A percentile compares a stretch with the other conserved stretches of the same genome.
Evolutionary conservation across 2,888 invertebrate species (phyloP).

Genomic region (Coremacera marginata): DNA sequence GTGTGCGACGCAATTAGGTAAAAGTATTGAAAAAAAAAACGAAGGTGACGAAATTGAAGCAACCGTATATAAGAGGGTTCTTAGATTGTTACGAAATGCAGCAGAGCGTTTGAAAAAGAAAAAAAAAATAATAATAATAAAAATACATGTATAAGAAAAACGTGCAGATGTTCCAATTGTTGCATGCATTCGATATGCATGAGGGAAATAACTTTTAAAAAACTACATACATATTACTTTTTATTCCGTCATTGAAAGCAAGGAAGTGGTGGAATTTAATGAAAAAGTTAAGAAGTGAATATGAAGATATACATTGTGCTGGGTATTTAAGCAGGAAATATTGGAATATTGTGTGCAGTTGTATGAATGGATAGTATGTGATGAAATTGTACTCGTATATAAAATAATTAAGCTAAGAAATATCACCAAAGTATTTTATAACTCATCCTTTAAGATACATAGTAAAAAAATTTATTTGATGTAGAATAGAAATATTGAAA

Average conservation of each 20-base stretch:
- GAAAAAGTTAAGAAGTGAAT: background rate
- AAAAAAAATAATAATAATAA: too few relatives aligned
- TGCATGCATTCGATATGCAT: slow-evolving; percentile 16
- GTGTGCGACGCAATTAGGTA: slow-evolving; percentile 8
- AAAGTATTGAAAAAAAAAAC: background rate
- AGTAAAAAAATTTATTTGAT: too few relatives aligned
- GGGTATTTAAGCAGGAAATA: background rate
- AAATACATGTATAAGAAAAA: background rate
- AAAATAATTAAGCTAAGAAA: too few relatives aligned
- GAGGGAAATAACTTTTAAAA: background rate
- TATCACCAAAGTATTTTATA: too few relatives aligned
- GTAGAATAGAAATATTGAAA: too few relatives aligned
- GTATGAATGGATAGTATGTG: too few relatives aligned
- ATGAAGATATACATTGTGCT: background rate
- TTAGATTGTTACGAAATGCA: slow-evolving; percentile 10
- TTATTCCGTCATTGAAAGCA: background rate
- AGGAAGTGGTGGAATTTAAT: background rate
- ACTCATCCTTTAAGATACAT: too few relatives aligned
- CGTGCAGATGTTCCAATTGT: background rate
- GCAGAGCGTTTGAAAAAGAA: background rate
- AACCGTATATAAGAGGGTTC: background rate
- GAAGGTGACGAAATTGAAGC: slow-evolving; percentile 29
- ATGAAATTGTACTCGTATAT: too few relatives aligned
- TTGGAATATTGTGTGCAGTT: too few relatives aligned
- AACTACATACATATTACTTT: too few relatives aligned